Evolutionary conservation across 2,888 invertebrate genomes (phyloP), one percentile per base, ranked within the genome.

Genomic region (Drosophila kanekoi): DNA sequence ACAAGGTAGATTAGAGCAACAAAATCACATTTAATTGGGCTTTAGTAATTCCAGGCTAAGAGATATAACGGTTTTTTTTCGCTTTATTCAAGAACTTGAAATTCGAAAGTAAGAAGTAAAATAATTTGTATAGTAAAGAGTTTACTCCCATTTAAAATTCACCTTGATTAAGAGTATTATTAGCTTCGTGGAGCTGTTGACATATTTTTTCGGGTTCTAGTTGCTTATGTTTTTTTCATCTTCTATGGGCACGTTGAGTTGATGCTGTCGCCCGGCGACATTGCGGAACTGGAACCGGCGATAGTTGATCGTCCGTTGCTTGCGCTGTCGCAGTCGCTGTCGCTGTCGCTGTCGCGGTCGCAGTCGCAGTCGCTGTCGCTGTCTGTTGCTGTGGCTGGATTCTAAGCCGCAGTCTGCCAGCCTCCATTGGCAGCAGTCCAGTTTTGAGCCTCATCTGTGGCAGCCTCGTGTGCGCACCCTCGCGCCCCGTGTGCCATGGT

Each of bases 241-340:
- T 43, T 68, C 62, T 60, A 71, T 81, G 74, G 74, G 69, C 64
- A 64, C 69, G 65, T 71, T 79, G 80, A 79, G 80, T 66, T 77
- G 77, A 77, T 78, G 78, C 87, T 87, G 85, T 85, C 84, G 83
- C 85, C 77, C 63, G 87, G 77, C 85, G 82, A 87, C 87, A 83
- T 87, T 83, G 81, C 82, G 82, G 82, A 83, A 87, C 84, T 87
- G 84, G 74, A 72, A 81, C 82, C 78, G 71, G 84, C 76, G 69
- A 78, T 78, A 77, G 81, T 80, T 77, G 77, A 68, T 77, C 63
- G 77, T 76, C 64, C 68, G 61, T 57, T 49, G 65, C 58, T 53
- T 40, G 52, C 49, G 37, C 64, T 52, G 61, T 62, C 28, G 59
- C 16, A 38, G 81, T 71, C 57, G 49, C 28, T 52, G 70, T 53